Evolutionary conservation across 2,888 invertebrate species (phyloP).

Genomic region (Tolmerus cingulatus): DNA sequence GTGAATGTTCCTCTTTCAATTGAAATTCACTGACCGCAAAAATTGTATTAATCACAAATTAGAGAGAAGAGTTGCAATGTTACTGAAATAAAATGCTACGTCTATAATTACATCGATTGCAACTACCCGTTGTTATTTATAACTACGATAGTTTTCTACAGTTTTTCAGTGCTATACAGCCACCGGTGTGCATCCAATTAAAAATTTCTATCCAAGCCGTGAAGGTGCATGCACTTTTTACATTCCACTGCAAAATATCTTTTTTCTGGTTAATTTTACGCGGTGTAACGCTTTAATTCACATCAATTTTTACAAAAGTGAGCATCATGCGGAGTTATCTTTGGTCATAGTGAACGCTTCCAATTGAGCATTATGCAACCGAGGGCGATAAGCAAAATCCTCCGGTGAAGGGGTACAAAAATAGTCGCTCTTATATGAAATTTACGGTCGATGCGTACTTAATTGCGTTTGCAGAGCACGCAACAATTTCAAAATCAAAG

Average conservation of each 20-base stretch:
- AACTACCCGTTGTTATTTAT: not conserved
- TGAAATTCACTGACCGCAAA: not conserved
- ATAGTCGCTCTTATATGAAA: not conserved
- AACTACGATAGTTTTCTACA: not conserved
- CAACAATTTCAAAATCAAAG: conserved; percentile 17
- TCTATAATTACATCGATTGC: not conserved
- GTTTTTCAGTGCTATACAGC: not conserved
- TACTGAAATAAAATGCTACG: not conserved
- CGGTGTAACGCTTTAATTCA: not conserved
- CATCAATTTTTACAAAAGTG: not conserved
- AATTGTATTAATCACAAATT: not conserved
- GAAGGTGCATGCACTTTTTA: conserved; percentile 3
- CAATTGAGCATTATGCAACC: not conserved
- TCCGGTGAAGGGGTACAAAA: not conserved
- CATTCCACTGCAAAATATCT: not conserved
- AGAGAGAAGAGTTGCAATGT: not conserved
- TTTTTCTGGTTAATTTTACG: not conserved
- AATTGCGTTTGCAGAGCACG: not conserved
- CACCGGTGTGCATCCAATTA: conserved; percentile 35
- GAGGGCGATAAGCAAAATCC: not conserved
- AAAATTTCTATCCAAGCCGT: not conserved
- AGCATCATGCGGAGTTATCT: not conserved
- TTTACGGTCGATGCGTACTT: not conserved
- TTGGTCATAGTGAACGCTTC: not conserved
- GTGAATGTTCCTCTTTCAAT: no score